Evolutionary conservation across 2,113 vertebrate species (phyloP).

Genomic region (Ptychochromis oligacanthus): DNA sequence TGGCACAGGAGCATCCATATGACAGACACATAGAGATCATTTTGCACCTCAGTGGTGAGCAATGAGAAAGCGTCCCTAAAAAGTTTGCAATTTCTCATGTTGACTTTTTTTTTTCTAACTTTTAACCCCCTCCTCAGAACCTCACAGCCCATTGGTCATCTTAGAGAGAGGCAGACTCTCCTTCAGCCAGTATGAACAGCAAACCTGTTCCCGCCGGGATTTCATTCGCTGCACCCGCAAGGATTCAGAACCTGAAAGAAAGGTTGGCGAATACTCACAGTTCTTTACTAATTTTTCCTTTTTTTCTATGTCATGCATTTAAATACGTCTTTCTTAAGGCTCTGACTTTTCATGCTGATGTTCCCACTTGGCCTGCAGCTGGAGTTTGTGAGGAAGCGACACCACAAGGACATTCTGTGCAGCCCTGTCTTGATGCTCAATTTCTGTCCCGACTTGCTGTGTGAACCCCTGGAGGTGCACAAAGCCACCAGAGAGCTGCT

Average conservation of each 20-base stretch:
- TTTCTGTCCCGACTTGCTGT: slow-evolving; percentile 88
- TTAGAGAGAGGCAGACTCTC: slow-evolving; percentile 88
- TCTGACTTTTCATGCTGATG: background rate
- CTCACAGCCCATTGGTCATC: slow-evolving; percentile 89
- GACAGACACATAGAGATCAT: slow-evolving; percentile 93
- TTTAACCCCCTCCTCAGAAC: slow-evolving; percentile 79
- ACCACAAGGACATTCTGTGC: slow-evolving; percentile 93
- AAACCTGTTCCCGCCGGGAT: slow-evolving; percentile 86
- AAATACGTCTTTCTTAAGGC: background rate
- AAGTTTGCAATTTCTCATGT: background rate
- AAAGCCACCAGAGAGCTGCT: slow-evolving; percentile 88
- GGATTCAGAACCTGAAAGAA: slow-evolving; percentile 85
- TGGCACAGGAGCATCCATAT: slow-evolving; percentile 90
- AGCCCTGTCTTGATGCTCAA: slow-evolving; percentile 96
- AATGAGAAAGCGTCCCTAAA: background rate
- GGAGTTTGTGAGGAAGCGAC: slow-evolving; percentile 91
- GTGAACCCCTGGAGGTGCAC: slow-evolving; percentile 81
- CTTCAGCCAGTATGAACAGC: slow-evolving; percentile 87
- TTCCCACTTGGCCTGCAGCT: slow-evolving; percentile 76
- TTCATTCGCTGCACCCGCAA: slow-evolving; percentile 85
- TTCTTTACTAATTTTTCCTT: background rate
- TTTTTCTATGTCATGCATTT: background rate
- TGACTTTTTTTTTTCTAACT: background rate
- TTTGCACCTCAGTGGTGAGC: slow-evolving; percentile 92
- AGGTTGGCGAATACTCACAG: slow-evolving; percentile 75